Evolutionary conservation across 2,888 invertebrate genomes (phyloP).

Genomic region (Drosophila paranaensis): DNA sequence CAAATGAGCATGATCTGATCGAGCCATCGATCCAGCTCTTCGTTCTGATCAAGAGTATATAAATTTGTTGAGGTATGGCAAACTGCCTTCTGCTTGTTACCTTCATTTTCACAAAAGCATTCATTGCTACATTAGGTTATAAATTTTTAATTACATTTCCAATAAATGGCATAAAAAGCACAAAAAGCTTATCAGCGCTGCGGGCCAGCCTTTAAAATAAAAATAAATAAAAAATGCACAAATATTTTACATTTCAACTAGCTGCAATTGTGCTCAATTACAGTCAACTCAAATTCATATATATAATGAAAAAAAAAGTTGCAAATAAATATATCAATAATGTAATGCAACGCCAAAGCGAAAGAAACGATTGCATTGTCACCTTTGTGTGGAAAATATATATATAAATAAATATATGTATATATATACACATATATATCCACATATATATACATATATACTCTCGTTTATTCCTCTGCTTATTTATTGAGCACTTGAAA

Average conservation of each 20-base stretch:
- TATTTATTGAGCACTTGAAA: slow-evolving; percentile 14
- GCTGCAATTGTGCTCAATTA: background rate
- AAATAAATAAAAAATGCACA: no score
- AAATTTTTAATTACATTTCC: background rate
- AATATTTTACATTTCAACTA: background rate
- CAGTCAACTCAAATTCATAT: background rate
- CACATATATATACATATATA: background rate
- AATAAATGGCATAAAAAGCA: background rate
- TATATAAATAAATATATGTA: background rate
- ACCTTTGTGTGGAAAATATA: background rate
- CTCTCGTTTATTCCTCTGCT: slow-evolving; percentile 1
- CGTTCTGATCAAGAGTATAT: background rate
- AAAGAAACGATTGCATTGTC: background rate
- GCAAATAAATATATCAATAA: background rate
- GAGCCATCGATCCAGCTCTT: background rate
- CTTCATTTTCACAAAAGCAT: background rate
- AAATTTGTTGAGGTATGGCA: no score
- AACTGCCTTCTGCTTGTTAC: no score
- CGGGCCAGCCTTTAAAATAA: background rate
- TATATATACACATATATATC: background rate
- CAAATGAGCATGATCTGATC: no score
- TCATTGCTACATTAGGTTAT: background rate
- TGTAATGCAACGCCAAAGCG: background rate
- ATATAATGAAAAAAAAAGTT: background rate
- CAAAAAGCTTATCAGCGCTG: background rate